These are phyloP conservation scores for Scolanthus callimorphus DNA, from an alignment of 92 coral and sea anemone genomes.

Conservation along the genomic window DNA sequence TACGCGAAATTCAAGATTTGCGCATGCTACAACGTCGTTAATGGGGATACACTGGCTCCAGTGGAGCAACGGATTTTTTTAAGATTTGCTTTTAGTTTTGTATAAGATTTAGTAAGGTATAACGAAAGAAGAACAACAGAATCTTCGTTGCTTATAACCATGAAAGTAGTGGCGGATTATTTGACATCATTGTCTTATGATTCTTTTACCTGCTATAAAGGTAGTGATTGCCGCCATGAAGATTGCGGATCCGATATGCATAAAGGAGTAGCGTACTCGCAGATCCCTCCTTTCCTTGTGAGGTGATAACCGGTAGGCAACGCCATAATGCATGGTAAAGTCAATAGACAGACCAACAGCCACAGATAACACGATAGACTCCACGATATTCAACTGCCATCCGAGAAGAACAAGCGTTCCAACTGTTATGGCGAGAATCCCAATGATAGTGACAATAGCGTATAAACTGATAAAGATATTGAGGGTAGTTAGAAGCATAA, in stretches of 20 bases:
- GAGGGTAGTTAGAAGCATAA: constrained; percentile 84
- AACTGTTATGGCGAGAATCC: constrained; percentile 73
- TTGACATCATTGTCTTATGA: no score
- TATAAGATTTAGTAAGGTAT: no score
- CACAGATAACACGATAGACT: constrained; percentile 91
- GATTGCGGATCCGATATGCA: constrained; percentile 92
- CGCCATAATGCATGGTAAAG: constrained; percentile 98
- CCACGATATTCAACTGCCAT: constrained; percentile 88
- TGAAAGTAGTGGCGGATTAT: no score
- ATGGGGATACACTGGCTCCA: no score
- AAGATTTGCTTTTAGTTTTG: no score
- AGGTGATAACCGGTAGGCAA: constrained; percentile 83
- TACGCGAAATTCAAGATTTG: no score
- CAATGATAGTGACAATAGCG: constrained; percentile 86
- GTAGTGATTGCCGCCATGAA: constrained; percentile 95
- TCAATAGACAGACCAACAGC: constrained; percentile 96
- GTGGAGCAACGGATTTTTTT: no score
- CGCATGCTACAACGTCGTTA: no score
- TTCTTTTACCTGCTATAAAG: constrained; percentile 90
- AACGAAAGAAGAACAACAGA: no score
- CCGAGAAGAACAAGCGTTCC: constrained; percentile 89
- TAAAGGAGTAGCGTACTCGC: constrained; percentile 79
- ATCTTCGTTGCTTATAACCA: no score
- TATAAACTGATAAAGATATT: constrained; percentile 90
- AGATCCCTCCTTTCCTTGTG: constrained; percentile 40